Base-by-base conservation (phyloP, 1,140 invertebrate species). In the Eumaeus atala region DNA sequence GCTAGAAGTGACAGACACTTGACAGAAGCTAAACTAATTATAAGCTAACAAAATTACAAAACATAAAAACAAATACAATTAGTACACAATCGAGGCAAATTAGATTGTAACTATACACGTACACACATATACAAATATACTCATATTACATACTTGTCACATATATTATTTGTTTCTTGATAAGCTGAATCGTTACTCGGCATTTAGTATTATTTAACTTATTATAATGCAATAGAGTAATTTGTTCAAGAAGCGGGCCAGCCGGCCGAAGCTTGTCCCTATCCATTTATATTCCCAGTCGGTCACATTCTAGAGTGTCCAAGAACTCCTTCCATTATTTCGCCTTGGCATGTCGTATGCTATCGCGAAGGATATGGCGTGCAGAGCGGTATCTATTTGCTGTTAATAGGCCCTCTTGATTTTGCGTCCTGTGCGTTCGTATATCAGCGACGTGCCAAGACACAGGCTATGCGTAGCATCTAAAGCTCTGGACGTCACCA, bases 161-260 rank as follows among this genome's bases (percentile, higher is more conserved):
- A n/a, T n/a, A n/a, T n/a, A n/a, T n/a, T n/a, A n/a, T n/a, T n/a
- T n/a, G n/a, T n/a, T n/a, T n/a, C n/a, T n/a, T n/a, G n/a, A n/a
- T n/a, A n/a, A n/a, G n/a, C n/a, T n/a, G n/a, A n/a, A n/a, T n/a
- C n/a, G n/a, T n/a, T n/a, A n/a, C n/a, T n/a, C n/a, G n/a, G n/a
- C n/a, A n/a, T n/a, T n/a, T n/a, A n/a, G n/a, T n/a, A n/a, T n/a
- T n/a, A n/a, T n/a, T n/a, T n/a, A n/a, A n/a, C n/a, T n/a, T n/a
- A n/a, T n/a, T n/a, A 17, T 33, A 48, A 11, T 14, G 11, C 9
- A 37, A 21, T 14, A 6, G 12, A 9, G 40, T 35, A 33, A 44
- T 40, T 12, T 48, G 47, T 12, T 37, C 48, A 11, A 40, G 42
- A 14, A 50, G 56, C 6, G 56, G 50, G 7, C 16, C 33, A 6